Evolutionary conservation across 1,140 invertebrate species (phyloP).

Genomic region (Dreissena rostriformis): DNA sequence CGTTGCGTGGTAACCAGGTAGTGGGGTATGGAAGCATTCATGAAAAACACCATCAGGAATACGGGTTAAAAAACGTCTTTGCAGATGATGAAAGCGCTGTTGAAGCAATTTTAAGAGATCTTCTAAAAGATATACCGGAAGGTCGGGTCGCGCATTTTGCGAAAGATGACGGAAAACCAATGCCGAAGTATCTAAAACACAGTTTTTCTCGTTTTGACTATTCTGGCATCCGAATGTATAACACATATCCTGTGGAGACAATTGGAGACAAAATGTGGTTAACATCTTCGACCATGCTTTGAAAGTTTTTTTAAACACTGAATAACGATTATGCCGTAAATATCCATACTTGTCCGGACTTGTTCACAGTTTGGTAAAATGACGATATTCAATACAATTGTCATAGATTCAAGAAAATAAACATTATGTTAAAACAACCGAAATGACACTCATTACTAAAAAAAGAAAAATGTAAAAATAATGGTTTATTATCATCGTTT

Average conservation of each 20-base stretch:
- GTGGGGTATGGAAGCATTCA: background rate
- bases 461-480: too few species aligned
- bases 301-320: background rate
- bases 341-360: too few species aligned
- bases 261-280: slow-evolving; percentile 1
- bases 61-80: background rate
- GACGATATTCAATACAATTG: too few species aligned
- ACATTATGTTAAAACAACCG: too few species aligned
- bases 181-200: background rate
- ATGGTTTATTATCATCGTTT: too few species aligned
- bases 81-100: background rate
- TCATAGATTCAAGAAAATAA: too few species aligned
- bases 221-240: background rate
- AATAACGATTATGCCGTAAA: too few species aligned
- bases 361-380: too few species aligned
- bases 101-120: background rate
- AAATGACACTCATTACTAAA: too few species aligned
- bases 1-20: background rate
- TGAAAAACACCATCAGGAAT: background rate
- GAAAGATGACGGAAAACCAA: background rate
- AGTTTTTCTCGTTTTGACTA: background rate
- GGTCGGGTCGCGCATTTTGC: background rate
- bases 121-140: background rate
- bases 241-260: background rate
- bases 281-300: background rate